Conservation (phyloP, 2,888 invertebrate species). For the Silvanus unidentatus region DNA sequence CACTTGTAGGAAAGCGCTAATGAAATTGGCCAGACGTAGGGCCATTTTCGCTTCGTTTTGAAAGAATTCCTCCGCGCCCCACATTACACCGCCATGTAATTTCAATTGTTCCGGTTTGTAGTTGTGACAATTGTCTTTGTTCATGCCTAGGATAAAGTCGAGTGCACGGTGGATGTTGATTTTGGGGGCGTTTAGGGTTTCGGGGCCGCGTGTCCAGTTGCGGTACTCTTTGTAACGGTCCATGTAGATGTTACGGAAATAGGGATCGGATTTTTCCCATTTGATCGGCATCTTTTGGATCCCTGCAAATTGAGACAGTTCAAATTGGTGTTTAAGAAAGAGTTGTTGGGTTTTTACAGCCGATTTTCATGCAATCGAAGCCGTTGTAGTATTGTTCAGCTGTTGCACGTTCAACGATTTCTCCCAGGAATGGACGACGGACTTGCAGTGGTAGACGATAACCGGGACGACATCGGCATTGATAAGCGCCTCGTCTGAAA, state of each 20-base stretch:
- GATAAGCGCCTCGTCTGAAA: slow-evolving; percentile 90
- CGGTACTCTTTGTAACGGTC: slow-evolving; percentile 71
- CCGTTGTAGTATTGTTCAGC: slow-evolving; percentile 88
- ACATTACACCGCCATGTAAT: slow-evolving; percentile 82
- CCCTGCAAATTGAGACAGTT: slow-evolving; percentile 54
- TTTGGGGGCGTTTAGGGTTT: slow-evolving; percentile 57
- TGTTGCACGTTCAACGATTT: slow-evolving; percentile 89
- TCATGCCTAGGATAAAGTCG: slow-evolving; percentile 70
- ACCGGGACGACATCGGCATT: slow-evolving; percentile 88
- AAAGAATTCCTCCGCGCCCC: slow-evolving; percentile 81
- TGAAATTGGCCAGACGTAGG: slow-evolving; percentile 89
- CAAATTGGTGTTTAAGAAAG: no score
- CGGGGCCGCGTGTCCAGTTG: slow-evolving; percentile 62
- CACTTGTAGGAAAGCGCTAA: slow-evolving; percentile 89
- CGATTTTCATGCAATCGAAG: slow-evolving; percentile 86
- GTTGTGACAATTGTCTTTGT: slow-evolving; percentile 49
- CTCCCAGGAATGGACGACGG: slow-evolving; percentile 85
- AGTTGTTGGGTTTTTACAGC: slow-evolving; percentile 60
- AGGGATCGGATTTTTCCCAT: slow-evolving; percentile 69
- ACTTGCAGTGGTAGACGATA: slow-evolving; percentile 80
- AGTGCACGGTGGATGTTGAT: slow-evolving; percentile 73
- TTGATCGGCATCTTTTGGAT: slow-evolving; percentile 77
- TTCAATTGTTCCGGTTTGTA: slow-evolving; percentile 61
- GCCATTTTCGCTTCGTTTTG: slow-evolving; percentile 96
- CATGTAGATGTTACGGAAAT: slow-evolving; percentile 66